Percentiles rank a stretch among this genome's conserved stretches.
Evolutionary conservation across 2,888 invertebrate species (phyloP).

Genomic region (Drosophila monieri): DNA sequence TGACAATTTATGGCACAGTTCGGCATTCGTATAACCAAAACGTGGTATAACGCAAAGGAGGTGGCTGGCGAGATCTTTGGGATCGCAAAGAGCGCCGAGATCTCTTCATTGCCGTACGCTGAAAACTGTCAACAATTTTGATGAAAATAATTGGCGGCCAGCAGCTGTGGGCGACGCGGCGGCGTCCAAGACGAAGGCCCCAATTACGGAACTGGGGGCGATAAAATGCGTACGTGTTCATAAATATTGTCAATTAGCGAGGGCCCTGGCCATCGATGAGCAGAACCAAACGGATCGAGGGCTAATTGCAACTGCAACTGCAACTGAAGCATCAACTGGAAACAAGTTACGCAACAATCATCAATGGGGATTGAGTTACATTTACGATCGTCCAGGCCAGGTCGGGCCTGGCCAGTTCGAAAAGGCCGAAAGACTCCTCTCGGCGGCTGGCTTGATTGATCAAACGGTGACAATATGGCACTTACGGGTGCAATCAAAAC

Average conservation of each 20-base stretch:
- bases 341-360: slow-evolving; percentile 79
- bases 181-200: slow-evolving; percentile 22
- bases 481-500: slow-evolving; percentile 77
- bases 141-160: slow-evolving; percentile 80
- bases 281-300: slow-evolving; percentile 26
- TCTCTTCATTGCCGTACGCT: slow-evolving; percentile 73
- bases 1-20: slow-evolving; percentile 67
- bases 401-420: slow-evolving; percentile 28
- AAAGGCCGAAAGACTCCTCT: slow-evolving; percentile 24
- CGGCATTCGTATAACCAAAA: slow-evolving; percentile 73
- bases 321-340: slow-evolving; percentile 35
- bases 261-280: slow-evolving; percentile 54
- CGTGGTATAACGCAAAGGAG: slow-evolving; percentile 34
- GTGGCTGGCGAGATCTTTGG: slow-evolving; percentile 31
- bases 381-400: slow-evolving; percentile 61
- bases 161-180: slow-evolving; percentile 63
- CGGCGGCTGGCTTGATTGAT: slow-evolving; percentile 76
- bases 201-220: slow-evolving; percentile 72
- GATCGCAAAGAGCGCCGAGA: slow-evolving; percentile 56
- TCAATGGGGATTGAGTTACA: slow-evolving; percentile 77
- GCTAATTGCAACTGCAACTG: slow-evolving; percentile 76
- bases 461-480: slow-evolving; percentile 82
- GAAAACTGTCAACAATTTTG: slow-evolving; percentile 76
- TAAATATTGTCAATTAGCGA: slow-evolving; percentile 82
- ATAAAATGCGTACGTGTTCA: slow-evolving; percentile 81